Base-by-base conservation (phyloP, 2,113 vertebrate genomes). In the Sapayoa aenigma region DNA sequence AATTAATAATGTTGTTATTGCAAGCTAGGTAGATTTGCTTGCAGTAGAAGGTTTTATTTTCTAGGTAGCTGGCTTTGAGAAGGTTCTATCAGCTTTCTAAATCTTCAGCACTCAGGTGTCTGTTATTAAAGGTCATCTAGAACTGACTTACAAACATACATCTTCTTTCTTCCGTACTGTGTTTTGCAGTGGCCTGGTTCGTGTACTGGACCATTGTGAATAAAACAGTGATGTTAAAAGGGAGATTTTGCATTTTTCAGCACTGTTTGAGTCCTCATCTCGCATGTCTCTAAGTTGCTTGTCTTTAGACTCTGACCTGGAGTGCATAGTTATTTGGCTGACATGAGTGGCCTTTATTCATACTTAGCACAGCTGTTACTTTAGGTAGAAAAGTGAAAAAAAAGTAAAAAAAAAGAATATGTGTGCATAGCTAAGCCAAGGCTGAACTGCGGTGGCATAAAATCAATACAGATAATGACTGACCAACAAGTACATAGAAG, bases 221-320 rank as follows among this genome's bases (percentile, higher is more conserved):
- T 0, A 1, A 30, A 30, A 9, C 53, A 89, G n/a, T 30, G 39
- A 28, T 46, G 21, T 24, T 21, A 47, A 50, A n/a, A 46, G 42
- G 46, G 42, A 81, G 30, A 18, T n/a, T 91, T 63, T 74, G 59
- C 41, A 24, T 17, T 0, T 1, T 59, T 56, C n/a, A 69, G 27
- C 37, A n/a, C 28, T 35, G 13, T 2, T 49, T 77, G 47, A 87
- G 55, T 87, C 31, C 13, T 67, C 47, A 44, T 47, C 49, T 66
- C 0, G 0, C 10, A 20, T 3, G 1, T 21, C 42, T 85, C 62
- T 24, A 53, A 56, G 23, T 28, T 7, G 6, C 47, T 42, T 27
- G 60, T 71, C 37, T 41, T 85, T 55, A 80, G 33, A 62, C 12
- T 74, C 49, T 52, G 67, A 58, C 15, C 31, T 73, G 31, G 59